Evolutionary conservation across 2,113 vertebrate species (phyloP).

Genomic region (Lepus europaeus): DNA sequence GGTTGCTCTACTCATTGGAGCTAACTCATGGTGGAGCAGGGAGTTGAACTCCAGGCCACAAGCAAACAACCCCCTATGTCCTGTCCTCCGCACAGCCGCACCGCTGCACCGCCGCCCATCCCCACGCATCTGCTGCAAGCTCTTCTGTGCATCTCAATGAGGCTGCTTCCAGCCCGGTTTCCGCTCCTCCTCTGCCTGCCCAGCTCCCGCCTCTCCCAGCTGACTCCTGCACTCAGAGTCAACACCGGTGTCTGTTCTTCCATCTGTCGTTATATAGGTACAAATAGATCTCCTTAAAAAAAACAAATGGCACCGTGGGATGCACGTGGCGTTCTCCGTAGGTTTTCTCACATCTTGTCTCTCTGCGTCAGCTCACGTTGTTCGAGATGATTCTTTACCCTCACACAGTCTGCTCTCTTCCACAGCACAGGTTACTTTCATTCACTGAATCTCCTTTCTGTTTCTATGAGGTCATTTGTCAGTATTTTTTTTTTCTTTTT

Average conservation of each 20-base stretch:
- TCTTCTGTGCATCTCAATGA: neutral
- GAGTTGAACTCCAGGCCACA: neutral
- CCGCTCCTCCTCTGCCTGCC: neutral
- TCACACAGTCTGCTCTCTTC: neutral
- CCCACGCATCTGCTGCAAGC: neutral
- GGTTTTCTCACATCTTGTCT: neutral
- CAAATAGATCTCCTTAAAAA: neutral
- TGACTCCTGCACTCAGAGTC: neutral
- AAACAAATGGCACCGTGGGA: neutral
- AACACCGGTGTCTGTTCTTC: neutral
- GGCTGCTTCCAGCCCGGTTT: neutral
- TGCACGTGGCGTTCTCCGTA: neutral
- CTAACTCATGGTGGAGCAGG: neutral
- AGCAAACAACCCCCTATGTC: neutral
- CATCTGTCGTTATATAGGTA: neutral
- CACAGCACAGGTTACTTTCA: neutral
- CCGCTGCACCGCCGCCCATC: rapidly evolving
- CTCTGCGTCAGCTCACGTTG: neutral
- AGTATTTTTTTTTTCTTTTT: too few relatives aligned
- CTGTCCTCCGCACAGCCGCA: neutral
- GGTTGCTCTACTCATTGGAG: neutral
- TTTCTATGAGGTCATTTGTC: neutral
- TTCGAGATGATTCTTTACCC: neutral
- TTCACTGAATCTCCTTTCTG: neutral
- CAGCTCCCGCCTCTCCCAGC: neutral